Base-by-base conservation (phyloP, 2,797 vertebrate species). In the Ara ararauna region DNA sequence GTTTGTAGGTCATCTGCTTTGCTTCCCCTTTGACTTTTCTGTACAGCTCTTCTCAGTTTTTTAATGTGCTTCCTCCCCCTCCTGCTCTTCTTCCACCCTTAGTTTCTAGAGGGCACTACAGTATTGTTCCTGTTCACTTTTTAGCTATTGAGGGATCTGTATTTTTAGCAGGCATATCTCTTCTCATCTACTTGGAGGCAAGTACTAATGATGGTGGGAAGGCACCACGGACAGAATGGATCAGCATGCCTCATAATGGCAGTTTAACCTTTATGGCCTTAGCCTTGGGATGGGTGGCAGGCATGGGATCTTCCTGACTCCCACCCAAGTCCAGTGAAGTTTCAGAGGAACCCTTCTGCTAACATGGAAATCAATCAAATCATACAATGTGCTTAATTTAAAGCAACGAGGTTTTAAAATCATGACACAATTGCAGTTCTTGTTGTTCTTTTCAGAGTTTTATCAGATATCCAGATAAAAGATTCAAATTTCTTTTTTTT, bases 1-100 rank as follows among this genome's bases (percentile, higher is more conserved):
- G 34, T 88, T 95, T 95, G 76, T 94, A 93, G 93, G 89, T 94
- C 82, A 91, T 32, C 53, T 61, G 66, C 79, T 86, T 68, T 81
- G 70, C 58, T 83, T 81, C 79, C 58, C 48, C 80, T 89, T 94
- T 94, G 91, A 81, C 91, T 89, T 60, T 79, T 77, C 61, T 74
- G 27, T 65, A 36, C 36, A 68, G 45, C 12, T 78, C 26, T 62
- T 72, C 65, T 88, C 36, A 36, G 9, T 32, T 87, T 87, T 75
- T 78, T 45, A 38, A 50, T 45, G 24, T 47, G 30, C 34, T 68
- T 90, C 58, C 27, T 90, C 36, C 68, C 40, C 17, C 10, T 88
- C 18, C 21, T 91, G 79, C 93, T 80, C 66, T 88, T 86, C 94
- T 21, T 2, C 73, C 54, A 72, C 71, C 38, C 70, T 42, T 40